phyloP scores from a whole-genome alignment of 1,140 invertebrate genomes.

The Pseudomyrmex pallidus region DNA sequence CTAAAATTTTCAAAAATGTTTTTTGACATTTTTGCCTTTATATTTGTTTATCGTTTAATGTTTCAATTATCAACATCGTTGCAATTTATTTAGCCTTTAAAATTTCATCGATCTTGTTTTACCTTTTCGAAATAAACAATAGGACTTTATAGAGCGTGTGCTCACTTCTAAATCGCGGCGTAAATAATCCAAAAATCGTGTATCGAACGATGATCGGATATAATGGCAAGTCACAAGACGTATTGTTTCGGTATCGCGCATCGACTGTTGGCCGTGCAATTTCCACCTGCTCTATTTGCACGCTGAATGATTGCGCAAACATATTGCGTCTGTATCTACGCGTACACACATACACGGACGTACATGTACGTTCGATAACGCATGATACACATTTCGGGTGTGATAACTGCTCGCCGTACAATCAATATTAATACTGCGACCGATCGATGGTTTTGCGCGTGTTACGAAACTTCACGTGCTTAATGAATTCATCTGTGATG shows the following conservation, averaged over 20 bases:
- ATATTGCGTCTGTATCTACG: neutral
- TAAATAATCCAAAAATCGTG: constrained; percentile 11
- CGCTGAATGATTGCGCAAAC: constrained; percentile 41
- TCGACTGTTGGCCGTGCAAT: constrained; percentile 12
- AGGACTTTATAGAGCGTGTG: neutral
- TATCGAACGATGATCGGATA: neutral
- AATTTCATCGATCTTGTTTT: too few relatives aligned
- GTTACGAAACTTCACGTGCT: constrained; percentile 42
- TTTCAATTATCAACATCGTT: too few relatives aligned
- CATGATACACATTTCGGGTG: neutral
- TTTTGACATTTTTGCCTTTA: too few relatives aligned
- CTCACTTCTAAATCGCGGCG: neutral
- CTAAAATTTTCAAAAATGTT: too few relatives aligned
- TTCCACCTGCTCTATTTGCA: constrained; percentile 45
- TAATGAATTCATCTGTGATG: constrained; percentile 33
- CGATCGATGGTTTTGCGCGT: constrained; percentile 31
- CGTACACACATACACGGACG: too few relatives aligned
- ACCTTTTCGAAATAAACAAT: neutral
- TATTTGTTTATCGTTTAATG: too few relatives aligned
- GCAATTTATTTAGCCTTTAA: too few relatives aligned
- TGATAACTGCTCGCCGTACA: constrained; percentile 50
- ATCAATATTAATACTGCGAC: constrained; percentile 68
- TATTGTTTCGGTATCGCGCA: constrained; percentile 3
- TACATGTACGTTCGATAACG: neutral
- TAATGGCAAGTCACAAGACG: constrained; percentile 11